A percentile compares a stretch with the other conserved stretches of the same genome.
phyloP scores from a whole-genome alignment of 2,797 vertebrate genomes.

The Psittacula derbiana region DNA sequence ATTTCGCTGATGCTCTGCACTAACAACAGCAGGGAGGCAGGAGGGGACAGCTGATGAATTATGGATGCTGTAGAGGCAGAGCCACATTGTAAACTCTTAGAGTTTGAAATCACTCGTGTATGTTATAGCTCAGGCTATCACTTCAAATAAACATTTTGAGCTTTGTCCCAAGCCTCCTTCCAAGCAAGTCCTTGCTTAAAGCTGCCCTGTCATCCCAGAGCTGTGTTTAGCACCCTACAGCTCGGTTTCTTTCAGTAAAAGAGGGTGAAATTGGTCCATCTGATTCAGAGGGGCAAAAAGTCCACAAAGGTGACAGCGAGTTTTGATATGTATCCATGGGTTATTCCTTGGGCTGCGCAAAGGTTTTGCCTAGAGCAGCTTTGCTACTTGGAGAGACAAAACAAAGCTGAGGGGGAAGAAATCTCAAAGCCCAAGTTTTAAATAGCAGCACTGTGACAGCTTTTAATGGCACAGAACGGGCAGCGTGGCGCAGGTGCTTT shows the following conservation, averaged over 20 bases:
- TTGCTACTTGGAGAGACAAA: neutral
- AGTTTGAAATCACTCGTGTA: neutral
- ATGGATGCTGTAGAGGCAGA: neutral
- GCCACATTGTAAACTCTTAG: neutral
- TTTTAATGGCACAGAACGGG: neutral
- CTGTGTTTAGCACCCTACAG: neutral
- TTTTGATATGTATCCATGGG: neutral
- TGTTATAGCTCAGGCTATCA: neutral
- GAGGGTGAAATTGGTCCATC: neutral
- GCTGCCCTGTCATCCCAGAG: neutral
- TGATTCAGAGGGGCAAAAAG: neutral
- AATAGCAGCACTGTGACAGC: constrained; percentile 11
- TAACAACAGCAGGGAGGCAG: neutral
- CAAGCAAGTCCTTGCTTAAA: neutral
- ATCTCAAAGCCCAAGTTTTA: neutral
- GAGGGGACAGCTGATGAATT: neutral
- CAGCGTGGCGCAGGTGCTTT: neutral
- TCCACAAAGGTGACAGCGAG: neutral
- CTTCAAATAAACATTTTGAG: neutral
- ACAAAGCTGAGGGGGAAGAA: neutral
- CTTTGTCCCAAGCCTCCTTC: neutral
- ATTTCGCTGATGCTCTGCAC: neutral
- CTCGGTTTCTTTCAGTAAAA: neutral
- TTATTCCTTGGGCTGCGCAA: neutral
- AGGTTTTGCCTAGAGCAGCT: constrained; percentile 3